A percentile compares a stretch with the other conserved stretches of the same genome.
phyloP scores from a whole-genome alignment of 2,888 invertebrate species.

The Eilema sororculum region DNA sequence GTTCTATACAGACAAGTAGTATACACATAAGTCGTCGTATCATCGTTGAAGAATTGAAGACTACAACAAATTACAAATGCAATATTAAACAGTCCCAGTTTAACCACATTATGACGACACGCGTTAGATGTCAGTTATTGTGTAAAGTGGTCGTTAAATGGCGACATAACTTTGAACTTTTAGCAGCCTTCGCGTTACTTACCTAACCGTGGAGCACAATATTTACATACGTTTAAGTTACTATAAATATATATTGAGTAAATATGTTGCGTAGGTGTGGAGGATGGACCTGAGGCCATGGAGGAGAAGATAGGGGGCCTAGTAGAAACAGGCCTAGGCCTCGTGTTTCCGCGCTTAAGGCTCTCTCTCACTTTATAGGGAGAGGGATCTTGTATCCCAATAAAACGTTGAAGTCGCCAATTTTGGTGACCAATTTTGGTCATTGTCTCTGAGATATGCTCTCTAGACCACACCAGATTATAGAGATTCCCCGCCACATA shows the following conservation, averaged over 20 bases:
- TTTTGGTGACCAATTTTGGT: no score
- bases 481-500: no score
- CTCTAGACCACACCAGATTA: no score
- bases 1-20: no score
- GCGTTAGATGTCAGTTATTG: slow-evolving; percentile 55
- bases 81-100: slow-evolving; percentile 16
- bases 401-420: no score
- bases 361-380: no score
- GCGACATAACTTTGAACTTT: slow-evolving; percentile 57
- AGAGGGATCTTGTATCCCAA: no score
- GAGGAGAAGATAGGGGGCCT: not conserved
- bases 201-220: slow-evolving; percentile 48
- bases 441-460: no score
- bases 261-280: slow-evolving; percentile 23
- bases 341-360: no score
- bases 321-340: no score
- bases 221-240: slow-evolving; percentile 49
- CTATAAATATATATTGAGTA: slow-evolving; percentile 33
- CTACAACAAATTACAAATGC: not conserved
- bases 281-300: not conserved
- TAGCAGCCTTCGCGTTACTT: slow-evolving; percentile 53
- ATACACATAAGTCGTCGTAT: not conserved
- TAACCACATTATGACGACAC: slow-evolving; percentile 41
- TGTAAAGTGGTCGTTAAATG: slow-evolving; percentile 49
- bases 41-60: not conserved